Evolutionary conservation across 1,140 invertebrate species (phyloP).

Genomic region (Meloidogyne floridensis): DNA sequence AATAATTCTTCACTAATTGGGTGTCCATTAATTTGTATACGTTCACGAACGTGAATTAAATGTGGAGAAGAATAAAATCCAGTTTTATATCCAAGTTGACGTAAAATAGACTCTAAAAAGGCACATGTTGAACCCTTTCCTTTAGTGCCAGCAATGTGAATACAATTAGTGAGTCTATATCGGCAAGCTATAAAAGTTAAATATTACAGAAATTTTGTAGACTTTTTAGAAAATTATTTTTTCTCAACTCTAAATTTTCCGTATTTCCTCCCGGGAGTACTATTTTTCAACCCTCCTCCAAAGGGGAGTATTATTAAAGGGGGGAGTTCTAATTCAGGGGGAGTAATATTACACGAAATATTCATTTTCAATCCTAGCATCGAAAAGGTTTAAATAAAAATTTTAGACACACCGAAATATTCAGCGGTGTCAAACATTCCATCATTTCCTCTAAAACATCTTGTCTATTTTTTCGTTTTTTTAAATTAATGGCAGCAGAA

Average conservation of each 20-base stretch:
- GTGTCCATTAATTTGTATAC: conserved; percentile 84
- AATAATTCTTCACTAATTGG: conserved; percentile 78
- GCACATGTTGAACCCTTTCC: conserved; percentile 88
- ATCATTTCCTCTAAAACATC: conserved; percentile 31
- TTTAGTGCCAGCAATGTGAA: conserved; percentile 94
- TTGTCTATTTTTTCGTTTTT: conserved; percentile 14
- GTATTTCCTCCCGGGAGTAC: too few relatives aligned
- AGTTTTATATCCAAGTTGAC: conserved; percentile 81
- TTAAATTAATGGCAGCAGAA: conserved; percentile 1
- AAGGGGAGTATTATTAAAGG: too few relatives aligned
- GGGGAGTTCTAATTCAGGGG: too few relatives aligned
- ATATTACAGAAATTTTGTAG: background rate
- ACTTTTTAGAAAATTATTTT: too few relatives aligned
- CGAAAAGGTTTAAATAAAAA: background rate
- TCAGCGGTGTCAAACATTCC: conserved; percentile 17
- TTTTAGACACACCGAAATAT: conserved; percentile 30
- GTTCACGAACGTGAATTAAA: conserved; percentile 84
- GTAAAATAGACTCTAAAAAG: conserved; percentile 84
- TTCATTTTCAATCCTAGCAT: too few relatives aligned
- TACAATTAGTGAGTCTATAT: conserved; percentile 74
- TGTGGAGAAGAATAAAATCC: conserved; percentile 97
- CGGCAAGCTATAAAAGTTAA: conserved; percentile 36
- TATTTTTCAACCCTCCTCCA: too few relatives aligned
- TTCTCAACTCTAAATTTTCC: too few relatives aligned
- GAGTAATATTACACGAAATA: too few relatives aligned